Conservation (phyloP, 2,888 invertebrate genomes). For the Opisthograptis luteolata region DNA sequence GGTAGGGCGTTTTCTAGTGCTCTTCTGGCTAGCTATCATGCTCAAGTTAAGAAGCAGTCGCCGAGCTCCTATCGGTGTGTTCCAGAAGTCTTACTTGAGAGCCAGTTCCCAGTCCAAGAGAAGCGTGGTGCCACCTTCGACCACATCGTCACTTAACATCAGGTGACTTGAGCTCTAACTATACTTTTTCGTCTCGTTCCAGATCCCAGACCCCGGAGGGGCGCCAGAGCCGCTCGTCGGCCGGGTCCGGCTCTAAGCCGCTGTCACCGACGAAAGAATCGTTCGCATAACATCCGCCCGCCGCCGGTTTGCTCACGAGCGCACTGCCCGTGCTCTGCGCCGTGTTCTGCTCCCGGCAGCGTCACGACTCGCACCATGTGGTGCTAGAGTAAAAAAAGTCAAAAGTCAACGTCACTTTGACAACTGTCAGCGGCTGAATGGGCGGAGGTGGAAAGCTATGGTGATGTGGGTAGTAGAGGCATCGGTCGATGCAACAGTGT, state of each 20-base stretch:
- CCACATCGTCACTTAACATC: no score
- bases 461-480: neutral
- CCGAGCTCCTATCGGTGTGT: no score
- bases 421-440: conserved; percentile 8
- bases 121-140: no score
- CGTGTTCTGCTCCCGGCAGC: conserved; percentile 69
- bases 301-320: conserved; percentile 64
- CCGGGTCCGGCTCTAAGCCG: conserved; percentile 64
- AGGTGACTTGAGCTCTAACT: neutral
- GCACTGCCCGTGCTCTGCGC: conserved; percentile 74
- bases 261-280: conserved; percentile 71
- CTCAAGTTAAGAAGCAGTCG: no score
- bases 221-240: conserved; percentile 70
- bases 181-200: conserved; percentile 11
- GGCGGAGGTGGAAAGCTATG: neutral
- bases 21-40: no score
- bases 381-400: conserved; percentile 52
- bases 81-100: no score
- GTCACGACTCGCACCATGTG: conserved; percentile 55
- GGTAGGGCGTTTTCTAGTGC: neutral
- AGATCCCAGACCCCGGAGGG: conserved; percentile 76
- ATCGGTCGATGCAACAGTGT: neutral
- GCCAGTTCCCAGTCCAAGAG: conserved; percentile 60
- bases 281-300: conserved; percentile 73
- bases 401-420: conserved; percentile 14